These are phyloP conservation scores for Gallinago stenura DNA, from an alignment of 2,797 vertebrate genomes.

Conservation along the genomic window DNA sequence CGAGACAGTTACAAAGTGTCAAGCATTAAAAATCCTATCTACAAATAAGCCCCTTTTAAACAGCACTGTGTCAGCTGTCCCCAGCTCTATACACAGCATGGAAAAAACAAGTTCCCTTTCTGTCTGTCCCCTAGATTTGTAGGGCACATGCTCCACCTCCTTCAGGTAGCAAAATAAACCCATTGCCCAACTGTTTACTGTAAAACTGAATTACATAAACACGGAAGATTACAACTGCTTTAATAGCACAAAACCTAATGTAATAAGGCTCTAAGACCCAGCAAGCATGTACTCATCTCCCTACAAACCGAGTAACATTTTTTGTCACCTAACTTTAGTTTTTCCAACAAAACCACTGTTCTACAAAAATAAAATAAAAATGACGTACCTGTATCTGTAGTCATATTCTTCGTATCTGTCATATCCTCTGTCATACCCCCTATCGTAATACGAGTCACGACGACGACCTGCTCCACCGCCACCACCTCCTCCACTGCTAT, in stretches of 20 bases:
- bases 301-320: neutral
- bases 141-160: neutral
- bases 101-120: slow-evolving; percentile 4
- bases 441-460: slow-evolving; percentile 87
- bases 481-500: slow-evolving; percentile 79
- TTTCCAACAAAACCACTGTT: neutral
- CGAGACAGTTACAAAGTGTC: slow-evolving; percentile 9
- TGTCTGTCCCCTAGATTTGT: neutral
- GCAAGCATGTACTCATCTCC: neutral
- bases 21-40: slow-evolving; percentile 51
- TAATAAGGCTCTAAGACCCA: neutral
- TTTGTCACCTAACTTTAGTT: neutral
- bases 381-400: slow-evolving; percentile 88
- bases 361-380: neutral
- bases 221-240: neutral
- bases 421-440: slow-evolving; percentile 88
- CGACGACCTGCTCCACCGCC: slow-evolving; percentile 83
- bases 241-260: neutral
- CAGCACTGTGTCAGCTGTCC: slow-evolving; percentile 28
- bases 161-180: slow-evolving; percentile 1
- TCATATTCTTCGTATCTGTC: slow-evolving; percentile 93
- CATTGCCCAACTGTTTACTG: neutral
- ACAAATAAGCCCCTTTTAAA: slow-evolving; percentile 52
- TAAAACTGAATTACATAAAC: neutral
- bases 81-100: slow-evolving; percentile 21